phyloP scores from a whole-genome alignment of 2,113 vertebrate genomes.

The Turdus rufiventris region DNA sequence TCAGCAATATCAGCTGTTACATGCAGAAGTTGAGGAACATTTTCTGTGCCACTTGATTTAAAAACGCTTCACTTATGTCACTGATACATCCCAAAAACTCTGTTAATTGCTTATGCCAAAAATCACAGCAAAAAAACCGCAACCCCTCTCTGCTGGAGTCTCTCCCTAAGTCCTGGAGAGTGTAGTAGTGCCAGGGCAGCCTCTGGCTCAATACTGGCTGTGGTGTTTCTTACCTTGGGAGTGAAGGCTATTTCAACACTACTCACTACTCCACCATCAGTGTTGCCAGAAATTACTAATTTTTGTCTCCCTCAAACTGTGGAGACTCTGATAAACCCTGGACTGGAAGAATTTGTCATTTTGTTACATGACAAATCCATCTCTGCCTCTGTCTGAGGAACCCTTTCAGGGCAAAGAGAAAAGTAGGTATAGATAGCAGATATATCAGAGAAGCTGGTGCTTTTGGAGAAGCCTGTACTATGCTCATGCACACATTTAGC shows the following conservation, averaged over 20 bases:
- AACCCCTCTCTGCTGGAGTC: background rate
- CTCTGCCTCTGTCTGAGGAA: background rate
- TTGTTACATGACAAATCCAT: conserved; percentile 68
- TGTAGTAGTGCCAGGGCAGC: background rate
- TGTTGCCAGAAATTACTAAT: conserved; percentile 23
- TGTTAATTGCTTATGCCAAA: background rate
- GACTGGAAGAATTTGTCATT: conserved; percentile 65
- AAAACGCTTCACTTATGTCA: background rate
- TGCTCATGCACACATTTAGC: background rate
- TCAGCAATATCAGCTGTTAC: background rate
- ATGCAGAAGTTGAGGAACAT: background rate
- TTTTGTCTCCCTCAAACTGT: background rate
- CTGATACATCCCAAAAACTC: too few relatives aligned
- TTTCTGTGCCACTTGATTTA: background rate
- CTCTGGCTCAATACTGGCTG: background rate
- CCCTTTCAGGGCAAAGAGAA: background rate
- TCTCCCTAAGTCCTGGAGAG: background rate
- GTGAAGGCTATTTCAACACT: conserved; percentile 32
- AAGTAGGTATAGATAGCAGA: background rate
- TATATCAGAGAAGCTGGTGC: background rate
- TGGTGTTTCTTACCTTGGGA: conserved; percentile 5
- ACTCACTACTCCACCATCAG: background rate
- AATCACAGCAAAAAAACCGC: background rate
- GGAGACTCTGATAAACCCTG: background rate
- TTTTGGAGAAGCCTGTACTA: background rate